A percentile compares a stretch with the other conserved stretches of the same genome.
Evolutionary conservation across 2,797 vertebrate genomes (phyloP).

Genomic region (Coendou prehensilis): DNA sequence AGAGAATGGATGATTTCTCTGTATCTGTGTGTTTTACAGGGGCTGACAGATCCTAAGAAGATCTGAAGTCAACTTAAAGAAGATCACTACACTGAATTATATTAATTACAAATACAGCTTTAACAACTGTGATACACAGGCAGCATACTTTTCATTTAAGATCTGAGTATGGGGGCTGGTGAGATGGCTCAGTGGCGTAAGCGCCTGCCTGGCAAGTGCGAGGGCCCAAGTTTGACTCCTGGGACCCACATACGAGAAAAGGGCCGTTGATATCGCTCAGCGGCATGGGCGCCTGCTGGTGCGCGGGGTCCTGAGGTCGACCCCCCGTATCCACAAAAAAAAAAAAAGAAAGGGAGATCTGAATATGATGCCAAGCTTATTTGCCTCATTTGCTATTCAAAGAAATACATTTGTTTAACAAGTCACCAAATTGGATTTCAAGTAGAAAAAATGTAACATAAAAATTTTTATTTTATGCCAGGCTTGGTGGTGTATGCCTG

Average conservation of each 20-base stretch:
- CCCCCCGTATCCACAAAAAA: too few species aligned
- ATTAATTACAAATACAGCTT: not conserved
- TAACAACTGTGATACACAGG: not conserved
- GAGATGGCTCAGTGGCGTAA: too few species aligned
- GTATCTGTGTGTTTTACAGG: constrained; percentile 7
- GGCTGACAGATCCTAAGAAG: not conserved
- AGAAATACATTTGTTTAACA: not conserved
- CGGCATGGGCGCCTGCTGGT: too few species aligned
- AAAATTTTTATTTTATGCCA: not conserved
- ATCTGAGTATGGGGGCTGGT: not conserved
- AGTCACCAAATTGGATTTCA: not conserved
- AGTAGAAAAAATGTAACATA: not conserved
- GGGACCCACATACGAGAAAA: too few species aligned
- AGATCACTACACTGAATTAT: not conserved
- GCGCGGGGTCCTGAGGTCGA: too few species aligned
- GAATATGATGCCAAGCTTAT: not conserved
- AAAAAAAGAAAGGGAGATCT: too few species aligned
- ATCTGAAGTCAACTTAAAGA: not conserved
- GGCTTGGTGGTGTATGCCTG: not conserved
- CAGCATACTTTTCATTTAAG: not conserved
- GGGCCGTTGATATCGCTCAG: too few species aligned
- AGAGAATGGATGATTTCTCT: not conserved
- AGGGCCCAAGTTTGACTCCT: too few species aligned
- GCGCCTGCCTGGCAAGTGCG: too few species aligned
- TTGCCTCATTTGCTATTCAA: not conserved